These are phyloP conservation scores for Endotricha flammealis DNA, from an alignment of 2,888 invertebrate genomes.

Conservation along the genomic window DNA sequence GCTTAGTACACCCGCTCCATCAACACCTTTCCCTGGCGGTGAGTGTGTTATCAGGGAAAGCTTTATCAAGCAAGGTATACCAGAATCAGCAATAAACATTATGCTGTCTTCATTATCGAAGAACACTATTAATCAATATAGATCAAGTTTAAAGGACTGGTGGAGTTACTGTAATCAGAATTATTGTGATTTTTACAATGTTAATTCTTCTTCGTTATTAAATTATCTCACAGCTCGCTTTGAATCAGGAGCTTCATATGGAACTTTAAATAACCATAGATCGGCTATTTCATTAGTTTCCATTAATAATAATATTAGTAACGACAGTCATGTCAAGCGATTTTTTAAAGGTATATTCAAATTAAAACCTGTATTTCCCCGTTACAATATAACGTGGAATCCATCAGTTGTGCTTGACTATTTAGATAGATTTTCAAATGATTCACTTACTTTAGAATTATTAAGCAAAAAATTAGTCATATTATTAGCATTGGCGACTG, in stretches of 20 bases:
- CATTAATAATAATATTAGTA: constrained; percentile 5
- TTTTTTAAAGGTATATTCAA: constrained; percentile 18
- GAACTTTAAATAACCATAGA: constrained; percentile 15
- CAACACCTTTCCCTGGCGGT: constrained; percentile 19
- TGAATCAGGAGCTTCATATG: constrained; percentile 12
- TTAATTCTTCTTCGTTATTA: constrained; percentile 5
- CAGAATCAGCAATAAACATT: constrained; percentile 11
- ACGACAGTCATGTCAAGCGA: constrained; percentile 12
- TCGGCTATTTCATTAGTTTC: constrained; percentile 18
- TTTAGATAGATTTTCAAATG: neutral
- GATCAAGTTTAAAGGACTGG: constrained; percentile 15
- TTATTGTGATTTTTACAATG: constrained; percentile 3
- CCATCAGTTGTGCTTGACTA: constrained; percentile 13
- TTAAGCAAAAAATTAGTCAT: constrained; percentile 9
- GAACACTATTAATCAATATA: constrained; percentile 15
- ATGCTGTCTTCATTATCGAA: constrained; percentile 16
- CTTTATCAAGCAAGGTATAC: constrained; percentile 8
- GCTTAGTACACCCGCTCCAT: constrained; percentile 17
- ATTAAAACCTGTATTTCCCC: constrained; percentile 11
- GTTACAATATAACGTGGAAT: constrained; percentile 16
- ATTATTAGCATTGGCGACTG: constrained; percentile 13
- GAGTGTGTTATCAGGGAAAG: constrained; percentile 16
- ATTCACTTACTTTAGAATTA: constrained; percentile 2
- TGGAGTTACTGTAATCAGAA: constrained; percentile 11
- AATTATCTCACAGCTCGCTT: constrained; percentile 12